Base-by-base conservation (phyloP, 2,888 invertebrate species). In the Latrodectus elegans region DNA sequence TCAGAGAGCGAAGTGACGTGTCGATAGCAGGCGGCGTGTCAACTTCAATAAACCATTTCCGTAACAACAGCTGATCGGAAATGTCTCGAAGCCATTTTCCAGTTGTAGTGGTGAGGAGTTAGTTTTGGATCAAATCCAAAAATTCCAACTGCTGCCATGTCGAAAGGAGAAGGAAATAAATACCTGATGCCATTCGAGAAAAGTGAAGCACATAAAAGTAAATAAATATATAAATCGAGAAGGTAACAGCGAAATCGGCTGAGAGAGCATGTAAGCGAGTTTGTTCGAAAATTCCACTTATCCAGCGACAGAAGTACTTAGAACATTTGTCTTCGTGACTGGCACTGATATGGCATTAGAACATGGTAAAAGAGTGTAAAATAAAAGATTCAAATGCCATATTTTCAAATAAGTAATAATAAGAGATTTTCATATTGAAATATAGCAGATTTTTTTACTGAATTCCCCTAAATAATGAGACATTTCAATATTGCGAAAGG, bases 1-100 rank as follows among this genome's bases (percentile, higher is more conserved):
- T 22, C 22, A 22, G 22, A 22, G 22, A 22, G 22, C 22, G 22
- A 22, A 22, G 22, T 22, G 22, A 22, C 22, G 22, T 22, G 22
- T 22, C 22, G 22, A 22, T 22, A 22, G 22, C 22, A 22, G 22
- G 22, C 22, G 22, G 22, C 22, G 22, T 22, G 22, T 22, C 22
- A 22, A 22, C 22, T 22, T 22, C 22, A 22, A 22, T 22, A 22
- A 26, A 70, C 38, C 49, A 70, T 70, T 70, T 70, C 70, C 70
- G 70, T 70, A 49, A 70, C 70, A 70, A 70, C 70, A 38, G 70
- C 70, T 38, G 49, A 70, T 70, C 70, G 70, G 70, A 70, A 70
- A 70, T 49, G 49, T 70, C 70, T 26, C 49, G 15, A 70, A 26
- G 70, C 70, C 70, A 70, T 70, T 70, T 70, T 26, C 38, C 70